phyloP scores from a whole-genome alignment of 2,888 invertebrate species.

The Macaria notata region DNA sequence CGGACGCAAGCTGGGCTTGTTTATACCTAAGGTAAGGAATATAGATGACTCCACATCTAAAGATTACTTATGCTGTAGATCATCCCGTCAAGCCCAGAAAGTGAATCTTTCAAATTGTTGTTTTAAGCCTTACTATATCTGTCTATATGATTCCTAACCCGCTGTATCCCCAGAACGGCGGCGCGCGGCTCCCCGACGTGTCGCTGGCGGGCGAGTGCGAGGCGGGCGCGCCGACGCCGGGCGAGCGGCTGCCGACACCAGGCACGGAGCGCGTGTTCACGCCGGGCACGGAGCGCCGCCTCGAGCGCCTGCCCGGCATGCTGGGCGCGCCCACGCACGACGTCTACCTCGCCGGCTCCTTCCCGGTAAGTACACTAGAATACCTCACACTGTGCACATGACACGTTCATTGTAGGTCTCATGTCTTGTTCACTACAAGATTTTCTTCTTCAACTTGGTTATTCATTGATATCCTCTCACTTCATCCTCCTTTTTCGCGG shows the following conservation, averaged over 20 bases:
- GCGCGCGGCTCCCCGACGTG: slow-evolving; percentile 39
- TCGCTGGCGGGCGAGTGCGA: slow-evolving; percentile 37
- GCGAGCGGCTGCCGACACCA: slow-evolving; percentile 56
- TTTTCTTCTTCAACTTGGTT: no score
- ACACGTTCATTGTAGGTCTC: no score
- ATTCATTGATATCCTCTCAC: no score
- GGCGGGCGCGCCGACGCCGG: slow-evolving; percentile 59
- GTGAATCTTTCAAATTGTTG: no score
- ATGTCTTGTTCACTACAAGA: no score
- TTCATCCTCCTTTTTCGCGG: no score
- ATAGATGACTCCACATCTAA: no score
- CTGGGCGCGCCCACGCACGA: slow-evolving; percentile 82
- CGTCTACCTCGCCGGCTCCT: slow-evolving; percentile 92
- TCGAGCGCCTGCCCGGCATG: slow-evolving; percentile 73
- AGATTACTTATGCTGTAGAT: background rate
- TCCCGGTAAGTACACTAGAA: slow-evolving; percentile 66
- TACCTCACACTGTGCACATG: no score
- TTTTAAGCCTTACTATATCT: no score
- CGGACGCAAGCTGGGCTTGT: slow-evolving; percentile 71
- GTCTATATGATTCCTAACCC: no score
- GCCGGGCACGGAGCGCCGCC: slow-evolving; percentile 68
- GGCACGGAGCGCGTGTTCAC: slow-evolving; percentile 48
- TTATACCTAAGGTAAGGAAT: slow-evolving; percentile 76
- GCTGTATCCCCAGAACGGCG: slow-evolving; percentile 47
- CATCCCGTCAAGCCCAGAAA: no score